These are phyloP conservation scores for Elaphurus davidianus DNA, from an alignment of 2,113 vertebrate species.

Conservation along the genomic window DNA sequence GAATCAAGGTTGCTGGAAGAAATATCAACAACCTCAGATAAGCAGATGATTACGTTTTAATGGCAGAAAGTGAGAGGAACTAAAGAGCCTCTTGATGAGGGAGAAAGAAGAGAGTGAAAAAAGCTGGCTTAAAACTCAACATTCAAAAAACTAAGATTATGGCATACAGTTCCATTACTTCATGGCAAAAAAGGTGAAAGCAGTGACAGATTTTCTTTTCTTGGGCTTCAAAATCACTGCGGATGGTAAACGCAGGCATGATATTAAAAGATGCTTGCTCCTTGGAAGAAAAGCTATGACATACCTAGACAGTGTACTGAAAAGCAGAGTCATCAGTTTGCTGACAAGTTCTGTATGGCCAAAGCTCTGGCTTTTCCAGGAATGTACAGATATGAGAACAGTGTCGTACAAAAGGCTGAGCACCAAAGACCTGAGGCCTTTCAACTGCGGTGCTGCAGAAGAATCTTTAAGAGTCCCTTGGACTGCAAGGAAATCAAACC, in stretches of 20 bases:
- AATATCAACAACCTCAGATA: not conserved
- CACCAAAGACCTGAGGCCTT: not conserved
- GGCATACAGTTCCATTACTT: not conserved
- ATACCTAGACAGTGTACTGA: not conserved
- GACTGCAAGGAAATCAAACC: not conserved
- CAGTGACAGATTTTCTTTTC: not conserved
- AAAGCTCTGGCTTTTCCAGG: not conserved
- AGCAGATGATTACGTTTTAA: not conserved
- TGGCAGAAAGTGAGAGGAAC: not conserved
- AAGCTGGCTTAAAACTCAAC: not conserved
- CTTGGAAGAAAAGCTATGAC: not conserved
- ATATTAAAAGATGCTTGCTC: not conserved
- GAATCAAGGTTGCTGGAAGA: not conserved
- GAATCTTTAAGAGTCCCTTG: not conserved
- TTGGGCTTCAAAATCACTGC: not conserved
- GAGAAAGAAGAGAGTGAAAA: not conserved
- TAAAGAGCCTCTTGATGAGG: not conserved
- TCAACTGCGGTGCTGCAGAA: not conserved
- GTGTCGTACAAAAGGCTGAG: not conserved
- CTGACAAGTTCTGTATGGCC: not conserved
- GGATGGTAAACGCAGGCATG: not conserved
- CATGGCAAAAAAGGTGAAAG: not conserved
- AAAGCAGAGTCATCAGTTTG: not conserved
- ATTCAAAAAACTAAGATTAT: not conserved
- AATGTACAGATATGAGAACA: fast-evolving